phyloP scores from a whole-genome alignment of 2,113 vertebrate genomes.

The Tringa solitaria region DNA sequence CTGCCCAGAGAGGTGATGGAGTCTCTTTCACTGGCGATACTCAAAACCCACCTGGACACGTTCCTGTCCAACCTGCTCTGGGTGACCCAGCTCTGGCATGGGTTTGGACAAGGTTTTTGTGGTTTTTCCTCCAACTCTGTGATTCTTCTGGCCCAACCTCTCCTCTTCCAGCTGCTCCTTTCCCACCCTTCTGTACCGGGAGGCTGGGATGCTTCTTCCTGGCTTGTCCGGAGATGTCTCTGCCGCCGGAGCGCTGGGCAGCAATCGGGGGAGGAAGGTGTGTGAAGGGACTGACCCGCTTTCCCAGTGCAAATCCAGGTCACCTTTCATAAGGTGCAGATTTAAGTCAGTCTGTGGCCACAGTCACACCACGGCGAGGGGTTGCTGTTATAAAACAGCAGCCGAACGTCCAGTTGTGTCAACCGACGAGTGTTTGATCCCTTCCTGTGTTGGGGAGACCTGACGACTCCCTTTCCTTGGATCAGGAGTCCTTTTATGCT shows the following conservation, averaged over 20 bases:
- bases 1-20: no score
- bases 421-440: no score
- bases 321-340: neutral
- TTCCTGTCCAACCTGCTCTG: no score
- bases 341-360: rapidly evolving
- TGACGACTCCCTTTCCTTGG: rapidly evolving
- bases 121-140: no score
- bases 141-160: neutral
- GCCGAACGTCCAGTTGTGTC: rapidly evolving
- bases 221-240: neutral
- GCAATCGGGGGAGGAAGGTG: rapidly evolving
- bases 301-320: neutral
- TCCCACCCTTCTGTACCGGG: rapidly evolving
- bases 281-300: neutral
- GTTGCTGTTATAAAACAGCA: neutral
- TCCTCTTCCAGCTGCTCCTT: neutral
- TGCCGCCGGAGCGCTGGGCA: neutral
- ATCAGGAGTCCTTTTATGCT: rapidly evolving
- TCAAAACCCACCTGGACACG: no score
- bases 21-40: no score
- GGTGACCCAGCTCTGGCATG: no score
- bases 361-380: rapidly evolving
- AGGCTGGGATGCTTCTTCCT: neutral
- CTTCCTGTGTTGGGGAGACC: neutral
- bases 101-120: no score